Evolutionary conservation across 1,140 invertebrate species (phyloP).

Genomic region (Drosophila melanogaster): DNA sequence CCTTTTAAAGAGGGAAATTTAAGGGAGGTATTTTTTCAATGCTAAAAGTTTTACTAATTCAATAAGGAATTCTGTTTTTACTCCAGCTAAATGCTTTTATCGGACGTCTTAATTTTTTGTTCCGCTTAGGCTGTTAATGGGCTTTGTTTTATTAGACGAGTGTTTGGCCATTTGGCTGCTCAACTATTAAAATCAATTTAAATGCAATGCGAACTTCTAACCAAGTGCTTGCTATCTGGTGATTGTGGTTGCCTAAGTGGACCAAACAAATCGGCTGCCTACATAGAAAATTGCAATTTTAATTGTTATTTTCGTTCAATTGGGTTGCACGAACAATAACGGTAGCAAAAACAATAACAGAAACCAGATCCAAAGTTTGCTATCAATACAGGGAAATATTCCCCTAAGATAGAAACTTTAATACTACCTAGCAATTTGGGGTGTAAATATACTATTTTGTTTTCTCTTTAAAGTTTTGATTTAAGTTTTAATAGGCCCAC

Average conservation of each 20-base stretch:
- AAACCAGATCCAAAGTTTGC: constrained; percentile 7
- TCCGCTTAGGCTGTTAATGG: background rate
- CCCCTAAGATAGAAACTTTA: background rate
- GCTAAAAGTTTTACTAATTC: constrained; percentile 43
- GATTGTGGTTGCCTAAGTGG: background rate
- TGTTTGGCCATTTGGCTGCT: background rate
- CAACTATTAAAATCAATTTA: constrained; percentile 40
- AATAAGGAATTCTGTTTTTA: constrained; percentile 17
- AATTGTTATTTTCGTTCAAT: constrained; percentile 32
- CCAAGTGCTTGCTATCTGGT: background rate
- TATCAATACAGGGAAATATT: constrained; percentile 7
- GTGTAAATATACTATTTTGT: background rate
- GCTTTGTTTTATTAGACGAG: background rate
- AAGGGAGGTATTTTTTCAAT: constrained; percentile 1
- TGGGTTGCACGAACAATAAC: constrained; percentile 21
- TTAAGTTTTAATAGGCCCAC: too few species aligned
- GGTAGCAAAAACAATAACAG: constrained; percentile 10
- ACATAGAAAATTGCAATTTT: constrained; percentile 14
- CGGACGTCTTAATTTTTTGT: constrained; percentile 3
- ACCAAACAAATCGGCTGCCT: constrained; percentile 1
- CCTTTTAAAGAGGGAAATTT: constrained; percentile 42
- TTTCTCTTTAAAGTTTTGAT: background rate
- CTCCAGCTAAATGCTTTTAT: background rate
- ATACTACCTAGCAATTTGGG: background rate
- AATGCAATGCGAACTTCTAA: constrained; percentile 18